A percentile compares a stretch with the other conserved stretches of the same genome.
phyloP scores from a whole-genome alignment of 2,113 vertebrate species.

The Alexandromys fortis region DNA sequence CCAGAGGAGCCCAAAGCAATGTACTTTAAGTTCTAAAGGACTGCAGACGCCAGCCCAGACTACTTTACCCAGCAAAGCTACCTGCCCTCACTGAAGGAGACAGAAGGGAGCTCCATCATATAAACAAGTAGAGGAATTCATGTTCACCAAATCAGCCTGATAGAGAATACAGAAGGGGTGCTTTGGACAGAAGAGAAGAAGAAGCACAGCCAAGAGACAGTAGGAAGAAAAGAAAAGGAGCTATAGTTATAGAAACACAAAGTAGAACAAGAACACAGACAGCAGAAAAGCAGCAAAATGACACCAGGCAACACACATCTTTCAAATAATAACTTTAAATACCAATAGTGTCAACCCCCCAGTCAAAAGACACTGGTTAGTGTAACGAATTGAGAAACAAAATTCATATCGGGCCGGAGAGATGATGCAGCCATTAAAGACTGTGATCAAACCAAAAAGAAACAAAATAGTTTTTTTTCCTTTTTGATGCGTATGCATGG shows the following conservation, averaged over 20 bases:
- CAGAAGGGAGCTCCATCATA: neutral
- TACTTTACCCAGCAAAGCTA: neutral
- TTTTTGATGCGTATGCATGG: neutral
- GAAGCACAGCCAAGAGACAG: neutral
- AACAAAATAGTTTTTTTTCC: neutral
- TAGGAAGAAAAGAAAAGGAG: neutral
- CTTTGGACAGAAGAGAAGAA: neutral
- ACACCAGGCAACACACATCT: neutral
- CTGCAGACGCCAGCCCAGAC: neutral
- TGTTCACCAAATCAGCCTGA: neutral
- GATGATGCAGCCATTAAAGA: neutral
- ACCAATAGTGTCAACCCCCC: neutral
- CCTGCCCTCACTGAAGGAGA: neutral
- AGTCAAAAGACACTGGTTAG: neutral
- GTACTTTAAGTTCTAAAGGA: neutral
- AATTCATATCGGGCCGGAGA: neutral
- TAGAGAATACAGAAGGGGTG: neutral
- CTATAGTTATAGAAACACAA: neutral
- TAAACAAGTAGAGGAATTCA: neutral
- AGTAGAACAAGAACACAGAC: neutral
- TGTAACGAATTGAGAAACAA: neutral
- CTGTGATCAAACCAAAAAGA: neutral
- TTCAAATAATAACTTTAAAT: neutral
- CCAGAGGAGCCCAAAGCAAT: neutral
- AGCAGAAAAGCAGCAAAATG: neutral